A percentile compares a stretch with the other conserved stretches of the same genome.
These are phyloP conservation scores for Vimba vimba DNA, from an alignment of 2,113 vertebrate species.

Conservation along the genomic window DNA sequence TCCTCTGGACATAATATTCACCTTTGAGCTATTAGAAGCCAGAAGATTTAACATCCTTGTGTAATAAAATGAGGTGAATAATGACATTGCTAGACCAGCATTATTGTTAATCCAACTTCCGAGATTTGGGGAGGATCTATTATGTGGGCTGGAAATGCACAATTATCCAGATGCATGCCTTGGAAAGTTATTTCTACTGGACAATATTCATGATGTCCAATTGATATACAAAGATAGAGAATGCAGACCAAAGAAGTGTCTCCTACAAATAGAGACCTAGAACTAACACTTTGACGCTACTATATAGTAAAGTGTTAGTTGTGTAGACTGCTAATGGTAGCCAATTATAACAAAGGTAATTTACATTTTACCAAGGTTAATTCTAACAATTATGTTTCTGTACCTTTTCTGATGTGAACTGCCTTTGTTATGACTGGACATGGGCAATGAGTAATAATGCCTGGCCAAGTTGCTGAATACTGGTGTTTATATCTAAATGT, in stretches of 20 bases:
- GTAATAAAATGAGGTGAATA: not conserved
- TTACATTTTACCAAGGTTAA: too few relatives aligned
- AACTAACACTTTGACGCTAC: too few relatives aligned
- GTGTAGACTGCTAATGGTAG: too few relatives aligned
- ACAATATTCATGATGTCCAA: not conserved
- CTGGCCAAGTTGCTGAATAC: not conserved
- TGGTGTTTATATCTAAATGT: not conserved
- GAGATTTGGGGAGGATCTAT: not conserved
- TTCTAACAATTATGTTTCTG: not conserved
- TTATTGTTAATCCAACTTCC: not conserved
- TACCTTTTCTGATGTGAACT: not conserved
- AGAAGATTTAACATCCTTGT: not conserved
- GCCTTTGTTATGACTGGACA: not conserved
- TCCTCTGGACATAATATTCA: not conserved
- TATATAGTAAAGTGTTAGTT: too few relatives aligned
- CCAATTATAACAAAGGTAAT: too few relatives aligned
- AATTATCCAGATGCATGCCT: slow-evolving; percentile 32
- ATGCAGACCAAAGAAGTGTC: not conserved
- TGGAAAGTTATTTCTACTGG: not conserved
- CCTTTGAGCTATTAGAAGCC: not conserved
- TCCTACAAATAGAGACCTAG: not conserved
- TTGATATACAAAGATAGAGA: not conserved
- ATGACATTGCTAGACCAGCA: not conserved
- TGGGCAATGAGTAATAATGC: not conserved
- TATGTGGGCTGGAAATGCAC: slow-evolving; percentile 14